Evolutionary conservation across 1,140 invertebrate genomes (phyloP), one percentile per base, ranked within the genome.

Genomic region (Diplogasteroides magnus): DNA sequence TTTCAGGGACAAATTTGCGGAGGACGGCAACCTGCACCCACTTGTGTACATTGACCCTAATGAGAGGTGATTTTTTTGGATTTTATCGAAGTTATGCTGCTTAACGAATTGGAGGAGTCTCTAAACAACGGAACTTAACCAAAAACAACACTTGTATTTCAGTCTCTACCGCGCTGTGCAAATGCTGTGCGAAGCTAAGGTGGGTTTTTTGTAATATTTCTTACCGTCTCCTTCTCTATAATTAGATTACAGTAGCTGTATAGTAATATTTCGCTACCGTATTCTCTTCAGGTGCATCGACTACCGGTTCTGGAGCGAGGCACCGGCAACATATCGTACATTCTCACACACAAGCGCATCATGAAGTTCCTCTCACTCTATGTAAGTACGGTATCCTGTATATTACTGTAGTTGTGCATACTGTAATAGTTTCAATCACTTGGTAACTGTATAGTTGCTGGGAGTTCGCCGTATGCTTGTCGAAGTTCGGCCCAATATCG

Each of bases 321-420:
- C 59, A 95, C 94, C 23, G 94, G 94, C 83, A 97, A 98, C 85
- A 95, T 98, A 74, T 88, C 97, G 65, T 98, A 98, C 84, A 97
- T 99, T 84, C 88, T 98, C 73, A 99, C 96, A 61, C 96, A 98
- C 85, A 98, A 98, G 86, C 88, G 96, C 81, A 97, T 99, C 85
- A 88, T 98, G 68, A 90, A 94, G 83, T 99, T 98, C 86, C 88
- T 99, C 62, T 97, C 96, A 86, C 88, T 98, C 84, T 98, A 97
- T 87, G 94, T 98, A 87, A 94, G 93, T 90, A 37, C 55, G 57
- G 27, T n/a, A n/a, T 48, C 6, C 19, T 48, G 37, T 48, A 6
- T 48, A 48, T 48, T 48, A 6, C 37, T 48, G 37, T 48, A 6
- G 6, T 11, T 48, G 37, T 48, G 6, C 37, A 48, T 48, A 48